Evolutionary conservation across 1,140 invertebrate genomes (phyloP), one percentile per base, ranked within the genome.

Genomic region (Stegodyphus dumicola): DNA sequence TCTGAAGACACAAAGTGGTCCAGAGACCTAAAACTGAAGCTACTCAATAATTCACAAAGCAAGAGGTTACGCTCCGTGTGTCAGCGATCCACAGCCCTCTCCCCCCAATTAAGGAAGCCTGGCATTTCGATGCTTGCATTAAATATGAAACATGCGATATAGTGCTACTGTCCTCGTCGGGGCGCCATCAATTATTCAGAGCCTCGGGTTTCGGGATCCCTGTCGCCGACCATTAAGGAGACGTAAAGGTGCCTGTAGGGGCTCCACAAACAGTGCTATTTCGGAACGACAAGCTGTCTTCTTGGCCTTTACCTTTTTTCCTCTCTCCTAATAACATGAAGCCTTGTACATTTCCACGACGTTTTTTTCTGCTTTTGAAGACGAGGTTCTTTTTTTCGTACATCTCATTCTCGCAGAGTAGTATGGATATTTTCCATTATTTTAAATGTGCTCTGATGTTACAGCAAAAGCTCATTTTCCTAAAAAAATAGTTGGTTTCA

Each of bases 101-200:
- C 10, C 33, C 18, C 51, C 78, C 78, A 81, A 81, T 81, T 81
- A 81, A 81, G 78, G 78, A 73, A 81, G 78, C 71, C 67, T 71
- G 78, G 49, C 69, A 69, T 81, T 73, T 64, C 53, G 53, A 60
- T 73, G 67, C 67, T 73, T 73, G 53, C 78, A 81, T 81, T 73
- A 81, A 81, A 81, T 73, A 81, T 81, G 78, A 81, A 81, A 81
- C 53, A 81, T 51, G 13, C 78, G 67, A 73, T 81, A 53, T 79
- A 77, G 65, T 15, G 60, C 13, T 51, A 66, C 51, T 51, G 9
- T 49, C n/a, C 60, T 7, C 64, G 9, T n/a, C 7, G 69, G 33
- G 11, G 54, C 33, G 78, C 53, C 54, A 81, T 81, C 78, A 81
- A 81, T 81, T 81, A 81, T 81, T 81, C 78, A 81, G 52, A 11